Base-by-base conservation (phyloP, 2,888 invertebrate genomes). In the Lithophane semibrunnea region DNA sequence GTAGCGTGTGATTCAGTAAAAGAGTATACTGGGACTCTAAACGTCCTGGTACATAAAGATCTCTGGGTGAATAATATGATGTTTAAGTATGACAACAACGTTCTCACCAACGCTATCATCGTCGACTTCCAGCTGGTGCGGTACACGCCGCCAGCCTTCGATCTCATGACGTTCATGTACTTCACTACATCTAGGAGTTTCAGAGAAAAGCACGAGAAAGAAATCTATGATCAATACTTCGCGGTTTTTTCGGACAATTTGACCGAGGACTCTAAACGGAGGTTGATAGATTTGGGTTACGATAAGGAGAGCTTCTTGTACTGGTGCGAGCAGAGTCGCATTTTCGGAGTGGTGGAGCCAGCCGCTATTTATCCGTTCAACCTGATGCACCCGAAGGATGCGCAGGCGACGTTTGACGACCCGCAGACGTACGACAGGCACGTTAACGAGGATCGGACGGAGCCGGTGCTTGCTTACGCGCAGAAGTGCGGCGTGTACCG, bases 31-130 rank as follows among this genome's bases (percentile, higher is more conserved):
- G 89, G 88, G 2, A 93, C 93, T 3, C 78, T 96, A 0, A 96
- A 96, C 71, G 93, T 94, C 0, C 77, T 95, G 7, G 81, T 94
- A 4, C 96, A 96, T 73, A 95, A 93, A 69, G 96, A 96, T 72
- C 75, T 96, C 47, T 96, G 96, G 96, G 87, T 90, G 0, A 95
- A 95, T 73, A 96, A 96, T 75, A 92, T 96, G 2, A 91, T 96
- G 91, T 96, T 94, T 69, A 92, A 92, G 74, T 94, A 95, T 71
- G 88, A 91, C 0, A 84, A 89, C 12, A 90, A 88, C 2, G 83
- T 79, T 0, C 95, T 95, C 1, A 86, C 66, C 1, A 92, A 92
- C 56, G 93, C 94, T 0, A 49, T 96, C 3, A 79, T 96, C 0
- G 88, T 96, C 2, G 96, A 96, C 84, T 96, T 91, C 84, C 96